Evolutionary conservation across 2,888 invertebrate species (phyloP).

Genomic region (Corythucha ciliata): DNA sequence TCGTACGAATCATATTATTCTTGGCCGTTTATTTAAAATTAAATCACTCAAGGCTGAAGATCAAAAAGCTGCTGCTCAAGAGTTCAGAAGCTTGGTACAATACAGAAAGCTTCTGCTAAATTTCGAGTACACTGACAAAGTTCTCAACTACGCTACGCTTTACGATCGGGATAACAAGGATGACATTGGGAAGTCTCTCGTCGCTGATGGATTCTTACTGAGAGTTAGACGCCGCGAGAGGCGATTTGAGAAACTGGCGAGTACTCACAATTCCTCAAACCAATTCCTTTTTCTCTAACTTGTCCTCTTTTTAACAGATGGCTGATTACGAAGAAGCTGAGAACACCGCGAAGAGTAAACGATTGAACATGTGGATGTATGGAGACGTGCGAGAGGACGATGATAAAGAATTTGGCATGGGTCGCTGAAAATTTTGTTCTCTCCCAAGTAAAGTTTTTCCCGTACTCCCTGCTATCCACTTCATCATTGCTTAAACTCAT

Average conservation of each 20-base stretch:
- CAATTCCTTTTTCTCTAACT: slow-evolving; percentile 1
- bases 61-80: slow-evolving; percentile 60
- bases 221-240: slow-evolving; percentile 73
- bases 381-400: slow-evolving; percentile 97
- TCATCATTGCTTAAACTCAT: too few species aligned
- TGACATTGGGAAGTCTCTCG: slow-evolving; percentile 66
- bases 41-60: slow-evolving; percentile 56
- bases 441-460: too few species aligned
- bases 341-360: slow-evolving; percentile 73
- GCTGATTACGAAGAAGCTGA: slow-evolving; percentile 77
- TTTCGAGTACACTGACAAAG: slow-evolving; percentile 61
- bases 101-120: slow-evolving; percentile 74
- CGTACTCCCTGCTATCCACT: too few species aligned
- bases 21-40: not conserved
- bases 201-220: slow-evolving; percentile 75
- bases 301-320: slow-evolving; percentile 44
- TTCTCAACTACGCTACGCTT: slow-evolving; percentile 42
- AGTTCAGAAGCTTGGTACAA: slow-evolving; percentile 53
- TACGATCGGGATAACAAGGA: slow-evolving; percentile 53
- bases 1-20: not conserved
- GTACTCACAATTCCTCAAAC: slow-evolving; percentile 30
- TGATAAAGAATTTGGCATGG: slow-evolving; percentile 58
- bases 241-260: slow-evolving; percentile 65
- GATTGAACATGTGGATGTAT: slow-evolving; percentile 91
- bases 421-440: slow-evolving; percentile 29